These are phyloP conservation scores for Callocephalon fimbriatum DNA, from an alignment of 2,113 vertebrate genomes.

Conservation along the genomic window DNA sequence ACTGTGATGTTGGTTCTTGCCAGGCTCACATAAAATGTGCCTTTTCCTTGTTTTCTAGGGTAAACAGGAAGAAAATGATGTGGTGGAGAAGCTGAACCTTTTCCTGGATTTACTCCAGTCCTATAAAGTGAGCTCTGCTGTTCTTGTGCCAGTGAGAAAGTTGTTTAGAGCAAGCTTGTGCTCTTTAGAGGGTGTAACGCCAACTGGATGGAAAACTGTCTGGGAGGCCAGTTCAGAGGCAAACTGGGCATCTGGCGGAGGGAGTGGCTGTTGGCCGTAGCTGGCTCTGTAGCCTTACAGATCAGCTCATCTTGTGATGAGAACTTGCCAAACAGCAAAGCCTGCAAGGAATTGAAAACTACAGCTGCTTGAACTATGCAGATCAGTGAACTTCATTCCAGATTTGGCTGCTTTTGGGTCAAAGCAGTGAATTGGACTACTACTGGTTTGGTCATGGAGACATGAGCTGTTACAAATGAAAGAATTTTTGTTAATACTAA, in stretches of 20 bases:
- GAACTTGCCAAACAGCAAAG: background rate
- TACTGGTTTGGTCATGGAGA: background rate
- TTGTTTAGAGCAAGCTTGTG: background rate
- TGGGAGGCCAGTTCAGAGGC: slow-evolving; percentile 18
- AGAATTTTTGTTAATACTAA: background rate
- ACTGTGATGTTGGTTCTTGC: background rate
- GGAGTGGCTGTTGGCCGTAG: background rate
- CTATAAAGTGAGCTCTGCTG: slow-evolving; percentile 86
- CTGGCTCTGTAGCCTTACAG: background rate
- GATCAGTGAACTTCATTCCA: background rate
- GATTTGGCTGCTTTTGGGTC: background rate
- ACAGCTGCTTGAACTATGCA: background rate
- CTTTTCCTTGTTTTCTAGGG: slow-evolving; percentile 80
- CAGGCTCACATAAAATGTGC: slow-evolving; percentile 12
- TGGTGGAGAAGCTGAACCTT: slow-evolving; percentile 96
- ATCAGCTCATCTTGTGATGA: background rate
- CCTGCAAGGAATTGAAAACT: background rate
- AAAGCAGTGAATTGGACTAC: background rate
- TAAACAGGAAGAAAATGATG: slow-evolving; percentile 92
- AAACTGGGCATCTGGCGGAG: slow-evolving; percentile 8
- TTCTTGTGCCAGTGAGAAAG: background rate
- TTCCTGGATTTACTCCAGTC: slow-evolving; percentile 97
- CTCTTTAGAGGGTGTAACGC: background rate
- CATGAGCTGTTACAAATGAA: background rate
- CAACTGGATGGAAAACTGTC: background rate